Evolutionary conservation across 2,888 invertebrate genomes (phyloP).

Genomic region (Agonopterix subpropinquella): DNA sequence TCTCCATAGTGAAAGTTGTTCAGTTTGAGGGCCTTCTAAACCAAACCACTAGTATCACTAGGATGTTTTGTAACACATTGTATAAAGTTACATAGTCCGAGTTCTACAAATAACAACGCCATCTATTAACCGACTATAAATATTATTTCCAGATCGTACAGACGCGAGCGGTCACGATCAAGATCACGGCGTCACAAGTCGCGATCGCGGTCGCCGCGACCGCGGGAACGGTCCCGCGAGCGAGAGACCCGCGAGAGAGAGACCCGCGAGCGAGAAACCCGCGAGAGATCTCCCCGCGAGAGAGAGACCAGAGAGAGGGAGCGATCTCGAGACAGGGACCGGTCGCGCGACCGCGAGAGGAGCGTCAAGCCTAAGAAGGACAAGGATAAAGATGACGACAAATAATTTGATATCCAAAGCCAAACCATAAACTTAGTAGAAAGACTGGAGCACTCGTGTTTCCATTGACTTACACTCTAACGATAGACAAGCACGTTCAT

Average conservation of each 20-base stretch:
- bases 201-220: constrained; percentile 80
- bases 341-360: constrained; percentile 56
- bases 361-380: constrained; percentile 64
- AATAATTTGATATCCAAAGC: constrained; percentile 47
- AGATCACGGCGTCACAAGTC: constrained; percentile 82
- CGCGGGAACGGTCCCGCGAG: constrained; percentile 36
- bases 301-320: constrained; percentile 22
- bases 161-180: constrained; percentile 55
- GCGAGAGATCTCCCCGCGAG: no score
- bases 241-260: constrained; percentile 13
- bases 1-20: no score
- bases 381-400: constrained; percentile 85
- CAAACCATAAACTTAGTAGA: neutral
- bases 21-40: no score
- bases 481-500: no score
- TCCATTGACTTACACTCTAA: no score
- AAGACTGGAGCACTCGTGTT: no score
- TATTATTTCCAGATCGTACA: constrained; percentile 67
- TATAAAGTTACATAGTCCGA: no score
- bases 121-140: neutral
- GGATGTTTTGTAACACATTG: no score
- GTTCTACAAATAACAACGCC: no score
- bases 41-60: no score
- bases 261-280: constrained; percentile 25
- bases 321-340: constrained; percentile 61